phyloP scores from a whole-genome alignment of 2,888 invertebrate species.

The Mesorhabditis sp. region DNA sequence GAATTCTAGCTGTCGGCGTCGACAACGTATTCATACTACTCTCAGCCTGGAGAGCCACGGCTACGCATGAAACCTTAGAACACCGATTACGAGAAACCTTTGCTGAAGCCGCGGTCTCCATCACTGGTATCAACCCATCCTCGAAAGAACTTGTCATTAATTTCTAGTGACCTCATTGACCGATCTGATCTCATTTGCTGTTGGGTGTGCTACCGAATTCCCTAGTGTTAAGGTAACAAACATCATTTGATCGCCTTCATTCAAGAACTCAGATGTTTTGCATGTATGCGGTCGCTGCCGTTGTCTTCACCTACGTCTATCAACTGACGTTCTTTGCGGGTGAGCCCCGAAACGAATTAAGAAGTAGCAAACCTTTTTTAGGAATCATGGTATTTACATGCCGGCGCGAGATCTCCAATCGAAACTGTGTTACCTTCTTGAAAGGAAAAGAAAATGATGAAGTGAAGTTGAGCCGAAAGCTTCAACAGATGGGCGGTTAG shows the following conservation, averaged over 20 bases:
- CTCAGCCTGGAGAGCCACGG: slow-evolving; percentile 86
- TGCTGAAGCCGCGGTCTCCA: slow-evolving; percentile 88
- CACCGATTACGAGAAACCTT: slow-evolving; percentile 82
- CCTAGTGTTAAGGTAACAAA: slow-evolving; percentile 71
- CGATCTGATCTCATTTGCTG: slow-evolving; percentile 82
- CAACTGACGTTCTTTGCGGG: slow-evolving; percentile 88
- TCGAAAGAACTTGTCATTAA: neutral
- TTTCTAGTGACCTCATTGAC: slow-evolving; percentile 83
- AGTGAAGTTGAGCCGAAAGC: neutral
- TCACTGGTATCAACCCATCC: slow-evolving; percentile 66
- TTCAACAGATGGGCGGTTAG: neutral
- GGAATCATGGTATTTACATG: slow-evolving; percentile 49
- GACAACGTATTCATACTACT: slow-evolving; percentile 94
- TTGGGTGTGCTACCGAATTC: slow-evolving; percentile 86
- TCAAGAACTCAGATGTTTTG: slow-evolving; percentile 72
- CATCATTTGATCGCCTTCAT: neutral
- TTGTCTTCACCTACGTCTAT: slow-evolving; percentile 83
- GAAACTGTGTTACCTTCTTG: slow-evolving; percentile 51
- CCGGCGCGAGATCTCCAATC: slow-evolving; percentile 36
- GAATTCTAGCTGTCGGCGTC: slow-evolving; percentile 79
- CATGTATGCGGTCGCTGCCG: slow-evolving; percentile 87
- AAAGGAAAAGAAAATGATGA: slow-evolving; percentile 31
- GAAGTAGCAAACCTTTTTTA: slow-evolving; percentile 11
- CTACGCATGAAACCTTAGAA: slow-evolving; percentile 67
- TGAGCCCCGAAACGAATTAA: neutral